Evolutionary conservation across 2,113 vertebrate species (phyloP).

Genomic region (Marmota monax): DNA sequence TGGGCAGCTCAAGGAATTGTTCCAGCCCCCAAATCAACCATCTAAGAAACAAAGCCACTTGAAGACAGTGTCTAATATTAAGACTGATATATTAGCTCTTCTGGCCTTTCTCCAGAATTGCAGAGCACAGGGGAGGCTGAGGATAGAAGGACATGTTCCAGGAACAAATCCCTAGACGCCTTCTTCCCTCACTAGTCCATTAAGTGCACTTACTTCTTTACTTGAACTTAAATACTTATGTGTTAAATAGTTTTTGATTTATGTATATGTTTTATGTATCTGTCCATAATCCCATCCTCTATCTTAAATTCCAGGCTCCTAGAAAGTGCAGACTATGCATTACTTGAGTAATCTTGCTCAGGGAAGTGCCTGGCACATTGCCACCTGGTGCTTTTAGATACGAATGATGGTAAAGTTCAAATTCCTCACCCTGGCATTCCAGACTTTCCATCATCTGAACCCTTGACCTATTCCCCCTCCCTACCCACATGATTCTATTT

Average conservation of each 20-base stretch:
- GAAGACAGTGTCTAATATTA: constrained; percentile 3
- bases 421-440: not conserved
- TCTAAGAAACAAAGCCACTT: constrained; percentile 31
- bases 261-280: constrained; percentile 57
- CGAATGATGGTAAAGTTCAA: constrained; percentile 14
- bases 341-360: not conserved
- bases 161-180: not conserved
- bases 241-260: constrained; percentile 72
- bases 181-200: constrained; percentile 38
- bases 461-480: not conserved
- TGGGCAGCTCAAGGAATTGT: not conserved
- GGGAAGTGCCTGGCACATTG: constrained; percentile 48
- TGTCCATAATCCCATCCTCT: constrained; percentile 45
- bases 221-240: constrained; percentile 44
- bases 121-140: not conserved
- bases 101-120: not conserved
- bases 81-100: not conserved
- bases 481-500: not conserved
- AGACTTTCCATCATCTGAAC: not conserved
- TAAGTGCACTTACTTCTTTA: constrained; percentile 57
- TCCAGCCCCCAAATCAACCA: not conserved
- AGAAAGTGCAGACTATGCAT: constrained; percentile 56
- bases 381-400: constrained; percentile 57
- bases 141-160: not conserved
- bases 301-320: constrained; percentile 47